Conservation (phyloP, 2,888 invertebrate genomes). For the Drepanosiphum platanoidis region DNA sequence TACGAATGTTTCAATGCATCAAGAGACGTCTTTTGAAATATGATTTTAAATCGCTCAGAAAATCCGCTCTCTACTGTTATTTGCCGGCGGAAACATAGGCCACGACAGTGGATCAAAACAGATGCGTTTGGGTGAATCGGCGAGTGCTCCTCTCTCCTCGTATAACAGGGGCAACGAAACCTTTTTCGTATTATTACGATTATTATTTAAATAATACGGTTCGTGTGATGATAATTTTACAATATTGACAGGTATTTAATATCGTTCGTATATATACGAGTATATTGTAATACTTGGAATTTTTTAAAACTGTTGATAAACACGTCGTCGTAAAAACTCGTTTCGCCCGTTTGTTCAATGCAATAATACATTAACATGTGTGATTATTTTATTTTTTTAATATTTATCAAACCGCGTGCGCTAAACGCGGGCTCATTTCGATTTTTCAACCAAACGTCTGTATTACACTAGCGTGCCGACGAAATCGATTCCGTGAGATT, state of each 20-base stretch:
- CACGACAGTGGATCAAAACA: background rate
- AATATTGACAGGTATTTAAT: background rate
- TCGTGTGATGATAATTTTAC: background rate
- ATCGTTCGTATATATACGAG: too few species aligned
- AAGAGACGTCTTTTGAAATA: slow-evolving; percentile 30
- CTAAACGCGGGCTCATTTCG: background rate
- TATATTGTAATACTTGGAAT: slow-evolving; percentile 3
- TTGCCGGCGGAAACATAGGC: slow-evolving; percentile 6
- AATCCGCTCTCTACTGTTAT: slow-evolving; percentile 27
- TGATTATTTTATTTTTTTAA: too few species aligned
- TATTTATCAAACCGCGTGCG: too few species aligned
- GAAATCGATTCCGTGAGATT: too few species aligned
- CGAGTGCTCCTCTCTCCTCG: too few species aligned
- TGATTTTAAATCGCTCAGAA: slow-evolving; percentile 6
- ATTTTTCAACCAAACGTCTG: too few species aligned
- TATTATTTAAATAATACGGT: background rate
- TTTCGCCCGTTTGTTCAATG: background rate
- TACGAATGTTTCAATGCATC: slow-evolving; percentile 7
- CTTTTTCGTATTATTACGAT: too few species aligned
- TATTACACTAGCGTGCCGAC: too few species aligned
- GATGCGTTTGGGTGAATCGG: too few species aligned
- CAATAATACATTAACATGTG: background rate
- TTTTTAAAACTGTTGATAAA: background rate
- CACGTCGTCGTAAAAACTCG: background rate
- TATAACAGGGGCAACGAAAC: too few species aligned